A percentile compares a stretch with the other conserved stretches of the same genome.
These are phyloP conservation scores for Chondrilla cf. caribensis DNA, from an alignment of 37 sponge, comb jelly and placozoan species.

Conservation along the genomic window DNA sequence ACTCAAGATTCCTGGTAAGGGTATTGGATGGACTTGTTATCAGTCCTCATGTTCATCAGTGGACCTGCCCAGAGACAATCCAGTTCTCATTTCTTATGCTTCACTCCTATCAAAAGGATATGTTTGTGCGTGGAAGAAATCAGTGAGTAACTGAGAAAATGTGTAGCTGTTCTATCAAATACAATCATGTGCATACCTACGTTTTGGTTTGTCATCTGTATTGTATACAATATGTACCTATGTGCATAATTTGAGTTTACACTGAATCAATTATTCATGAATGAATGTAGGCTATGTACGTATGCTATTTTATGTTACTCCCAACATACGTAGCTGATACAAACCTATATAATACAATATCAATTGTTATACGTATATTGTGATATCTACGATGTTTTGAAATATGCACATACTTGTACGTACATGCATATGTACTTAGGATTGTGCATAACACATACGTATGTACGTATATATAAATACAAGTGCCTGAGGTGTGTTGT, in stretches of 20 bases:
- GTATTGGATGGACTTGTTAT: conserved; percentile 67
- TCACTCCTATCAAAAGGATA: conserved; percentile 61
- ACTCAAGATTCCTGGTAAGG: conserved; percentile 62
- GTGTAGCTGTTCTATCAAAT: no score
- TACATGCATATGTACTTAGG: neutral
- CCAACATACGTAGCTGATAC: no score
- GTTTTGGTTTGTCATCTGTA: neutral
- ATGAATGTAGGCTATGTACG: no score
- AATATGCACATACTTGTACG: neutral
- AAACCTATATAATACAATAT: no score
- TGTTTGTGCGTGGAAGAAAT: conserved; percentile 26
- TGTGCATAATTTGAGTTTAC: no score
- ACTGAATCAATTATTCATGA: no score
- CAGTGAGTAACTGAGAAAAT: conserved; percentile 1
- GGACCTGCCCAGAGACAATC: conserved; percentile 61
- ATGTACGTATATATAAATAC: no score
- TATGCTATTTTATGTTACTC: no score
- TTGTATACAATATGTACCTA: neutral
- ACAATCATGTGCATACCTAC: neutral
- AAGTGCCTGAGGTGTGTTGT: no score
- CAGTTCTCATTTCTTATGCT: conserved; percentile 70
- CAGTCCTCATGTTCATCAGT: conserved; percentile 43
- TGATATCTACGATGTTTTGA: neutral
- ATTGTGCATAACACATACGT: no score
- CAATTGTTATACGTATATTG: neutral